Evolutionary conservation across 2,113 vertebrate genomes (phyloP).

Genomic region (Takifugu flavidus): DNA sequence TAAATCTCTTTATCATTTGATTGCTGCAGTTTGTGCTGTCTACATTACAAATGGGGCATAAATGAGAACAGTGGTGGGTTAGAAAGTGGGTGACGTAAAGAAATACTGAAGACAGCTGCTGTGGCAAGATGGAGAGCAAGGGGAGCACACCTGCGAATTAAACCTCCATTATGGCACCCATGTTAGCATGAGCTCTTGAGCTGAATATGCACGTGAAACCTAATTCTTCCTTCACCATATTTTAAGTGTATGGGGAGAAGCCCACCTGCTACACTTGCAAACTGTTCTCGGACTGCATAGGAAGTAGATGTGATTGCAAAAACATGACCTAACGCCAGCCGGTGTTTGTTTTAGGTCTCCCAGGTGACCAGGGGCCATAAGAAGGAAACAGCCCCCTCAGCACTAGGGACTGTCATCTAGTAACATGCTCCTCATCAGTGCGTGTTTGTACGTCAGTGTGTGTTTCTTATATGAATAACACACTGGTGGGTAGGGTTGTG

Average conservation of each 20-base stretch:
- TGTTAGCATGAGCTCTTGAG: constrained; percentile 21
- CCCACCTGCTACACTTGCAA: constrained; percentile 66
- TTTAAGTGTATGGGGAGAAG: constrained; percentile 43
- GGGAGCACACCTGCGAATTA: constrained; percentile 6
- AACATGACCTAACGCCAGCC: constrained; percentile 74
- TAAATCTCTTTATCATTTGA: constrained; percentile 28
- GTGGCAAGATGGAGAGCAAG: constrained; percentile 5
- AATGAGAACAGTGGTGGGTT: constrained; percentile 5
- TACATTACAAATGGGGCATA: constrained; percentile 35
- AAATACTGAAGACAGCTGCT: constrained; percentile 7
- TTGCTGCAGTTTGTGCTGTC: constrained; percentile 59
- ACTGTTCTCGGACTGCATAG: constrained; percentile 62
- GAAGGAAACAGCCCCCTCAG: constrained; percentile 71
- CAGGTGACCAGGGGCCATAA: constrained; percentile 71
- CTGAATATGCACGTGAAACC: constrained; percentile 42
- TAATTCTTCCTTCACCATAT: constrained; percentile 49
- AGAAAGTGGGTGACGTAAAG: constrained; percentile 4
- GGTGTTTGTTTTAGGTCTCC: constrained; percentile 74
- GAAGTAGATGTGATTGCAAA: constrained; percentile 72
- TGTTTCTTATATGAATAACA: constrained; percentile 42
- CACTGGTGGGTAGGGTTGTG: constrained; percentile 57
- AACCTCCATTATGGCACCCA: constrained; percentile 6
- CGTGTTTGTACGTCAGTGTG: constrained; percentile 47
- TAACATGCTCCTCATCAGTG: constrained; percentile 60
- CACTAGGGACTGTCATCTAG: constrained; percentile 69